Base-by-base conservation (phyloP, 2,113 vertebrate genomes). In the Leptodactylus fuscus region DNA sequence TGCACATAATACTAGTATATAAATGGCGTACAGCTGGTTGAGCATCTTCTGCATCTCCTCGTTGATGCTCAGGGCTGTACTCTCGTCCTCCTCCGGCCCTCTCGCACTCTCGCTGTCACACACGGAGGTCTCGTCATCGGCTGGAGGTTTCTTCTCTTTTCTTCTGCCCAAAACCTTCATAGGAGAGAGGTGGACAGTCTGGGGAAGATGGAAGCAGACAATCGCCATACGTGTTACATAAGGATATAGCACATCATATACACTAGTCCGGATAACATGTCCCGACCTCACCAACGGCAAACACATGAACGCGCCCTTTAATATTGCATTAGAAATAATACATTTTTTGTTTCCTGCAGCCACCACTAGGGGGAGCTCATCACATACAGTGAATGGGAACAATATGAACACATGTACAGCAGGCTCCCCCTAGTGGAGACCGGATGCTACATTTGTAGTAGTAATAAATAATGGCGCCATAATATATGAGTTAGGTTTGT, bases 31-130 rank as follows among this genome's bases (percentile, higher is more conserved):
- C 98, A 99, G 93, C 87, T 99, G 97, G 90, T 95, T 97, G 87
- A 98, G 93, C 97, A 99, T 98, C 89, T 96, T 96, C 92, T 98
- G 97, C 97, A 99, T 97, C 91, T 99, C 98, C 92, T 99, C 97
- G 80, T 97, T 98, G 91, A 99, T 98, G 94, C 95, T 88, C 94
- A 87, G 95, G 94, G 93, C 95, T n/a, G 89, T 88, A 91, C 91
- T 94, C 89, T 94, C 94, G 55, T 93, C 91, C 82, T 94, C 95
- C 0, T 92, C 93, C 1, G 89, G 92, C 8, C 90, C 94, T 80
- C 91, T 90, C 75, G 93, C 91, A 88, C 92, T 92, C 32, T 93
- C 95, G 8, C 92, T 94, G 89, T 95, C 94, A 0, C 90, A 92
- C 88, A 93, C 85, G 0, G 93, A 93, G 55, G 91, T 87, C 46